Evolutionary conservation across 2,888 invertebrate species (phyloP).

Genomic region (Anthophora plumipes): DNA sequence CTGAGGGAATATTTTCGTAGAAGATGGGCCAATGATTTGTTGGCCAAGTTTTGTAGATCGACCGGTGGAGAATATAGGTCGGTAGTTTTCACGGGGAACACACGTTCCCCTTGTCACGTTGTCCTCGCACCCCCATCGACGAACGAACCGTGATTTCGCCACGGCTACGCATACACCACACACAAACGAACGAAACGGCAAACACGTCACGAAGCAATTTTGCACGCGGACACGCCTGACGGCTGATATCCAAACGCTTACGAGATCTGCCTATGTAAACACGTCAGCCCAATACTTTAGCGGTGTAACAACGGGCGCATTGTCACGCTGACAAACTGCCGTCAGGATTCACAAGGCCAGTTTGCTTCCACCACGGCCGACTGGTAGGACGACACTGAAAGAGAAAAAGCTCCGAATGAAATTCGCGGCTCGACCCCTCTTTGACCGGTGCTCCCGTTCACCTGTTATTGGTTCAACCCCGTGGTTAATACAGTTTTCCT

Average conservation of each 20-base stretch:
- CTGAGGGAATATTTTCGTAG: background rate
- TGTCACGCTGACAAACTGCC: constrained; percentile 64
- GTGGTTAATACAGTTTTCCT: background rate
- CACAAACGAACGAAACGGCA: constrained; percentile 60
- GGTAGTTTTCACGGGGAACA: background rate
- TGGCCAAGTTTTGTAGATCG: background rate
- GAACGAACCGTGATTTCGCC: constrained; percentile 35
- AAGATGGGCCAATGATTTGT: background rate
- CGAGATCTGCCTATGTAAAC: constrained; percentile 72
- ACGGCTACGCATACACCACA: background rate
- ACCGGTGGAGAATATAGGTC: background rate
- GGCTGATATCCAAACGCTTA: constrained; percentile 70
- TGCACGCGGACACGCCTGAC: constrained; percentile 59
- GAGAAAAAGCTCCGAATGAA: constrained; percentile 33
- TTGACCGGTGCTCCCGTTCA: background rate
- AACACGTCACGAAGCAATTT: constrained; percentile 73
- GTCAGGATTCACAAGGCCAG: constrained; percentile 39
- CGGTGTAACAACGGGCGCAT: constrained; percentile 55
- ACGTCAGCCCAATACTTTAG: constrained; percentile 65
- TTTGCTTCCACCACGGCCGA: constrained; percentile 11
- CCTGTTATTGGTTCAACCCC: constrained; percentile 6
- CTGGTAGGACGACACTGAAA: background rate
- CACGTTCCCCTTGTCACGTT: background rate
- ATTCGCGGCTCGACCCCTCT: constrained; percentile 22
- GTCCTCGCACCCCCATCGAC: constrained; percentile 26